A percentile compares a stretch with the other conserved stretches of the same genome.
Conservation (phyloP, 2,113 vertebrate genomes). For the Himantopus leucocephalus region DNA sequence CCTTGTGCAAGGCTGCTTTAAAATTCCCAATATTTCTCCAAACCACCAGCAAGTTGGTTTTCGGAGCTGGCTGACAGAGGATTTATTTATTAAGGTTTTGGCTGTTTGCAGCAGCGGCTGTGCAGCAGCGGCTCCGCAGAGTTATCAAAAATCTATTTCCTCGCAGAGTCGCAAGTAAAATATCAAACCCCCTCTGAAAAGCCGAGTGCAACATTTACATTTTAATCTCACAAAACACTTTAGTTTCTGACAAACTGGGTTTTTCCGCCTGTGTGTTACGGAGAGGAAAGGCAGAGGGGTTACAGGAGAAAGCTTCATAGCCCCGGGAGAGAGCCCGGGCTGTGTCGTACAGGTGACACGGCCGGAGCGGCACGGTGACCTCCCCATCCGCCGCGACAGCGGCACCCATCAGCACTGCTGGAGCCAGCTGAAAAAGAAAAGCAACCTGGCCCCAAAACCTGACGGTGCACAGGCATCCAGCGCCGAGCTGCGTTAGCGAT, state of each 20-base stretch:
- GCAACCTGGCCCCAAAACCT: background rate
- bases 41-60: slow-evolving; percentile 22
- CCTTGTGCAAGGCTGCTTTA: background rate
- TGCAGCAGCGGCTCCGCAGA: slow-evolving; percentile 27
- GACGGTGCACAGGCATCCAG: rapidly evolving
- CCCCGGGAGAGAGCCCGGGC: background rate
- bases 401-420: background rate
- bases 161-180: slow-evolving; percentile 39
- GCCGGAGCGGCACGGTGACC: background rate
- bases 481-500: rapidly evolving
- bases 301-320: background rate
- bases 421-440: background rate
- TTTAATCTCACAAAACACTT: slow-evolving; percentile 65
- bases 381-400: rapidly evolving
- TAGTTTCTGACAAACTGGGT: slow-evolving; percentile 40
- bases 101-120: slow-evolving; percentile 4
- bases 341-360: rapidly evolving
- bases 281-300: background rate
- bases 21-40: slow-evolving; percentile 22
- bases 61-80: slow-evolving; percentile 17
- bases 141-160: slow-evolving; percentile 71
- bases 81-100: slow-evolving; percentile 65
- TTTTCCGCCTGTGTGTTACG: background rate
- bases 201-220: slow-evolving; percentile 67
- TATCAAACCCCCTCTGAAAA: slow-evolving; percentile 50